These are phyloP conservation scores for Drosophila ezoana DNA, from an alignment of 2,888 invertebrate species.

Conservation along the genomic window DNA sequence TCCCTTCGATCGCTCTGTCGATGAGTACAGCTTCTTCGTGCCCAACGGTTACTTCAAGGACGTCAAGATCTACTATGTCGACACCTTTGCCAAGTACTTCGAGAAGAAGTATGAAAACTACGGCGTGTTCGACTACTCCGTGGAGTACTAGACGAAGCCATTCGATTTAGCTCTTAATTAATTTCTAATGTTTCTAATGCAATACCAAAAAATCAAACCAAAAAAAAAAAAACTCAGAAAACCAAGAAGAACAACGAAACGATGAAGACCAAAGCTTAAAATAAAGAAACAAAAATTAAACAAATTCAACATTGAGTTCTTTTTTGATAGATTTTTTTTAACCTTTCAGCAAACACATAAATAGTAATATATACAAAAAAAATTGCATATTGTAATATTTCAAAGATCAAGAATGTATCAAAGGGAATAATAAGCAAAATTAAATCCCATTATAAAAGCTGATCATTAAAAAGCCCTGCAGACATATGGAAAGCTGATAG, in stretches of 20 bases:
- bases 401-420: no score
- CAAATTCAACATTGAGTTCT: not conserved
- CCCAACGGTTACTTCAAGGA: conserved; percentile 90
- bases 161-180: conserved; percentile 46
- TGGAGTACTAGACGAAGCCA: conserved; percentile 52
- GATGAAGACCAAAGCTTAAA: conserved; percentile 27
- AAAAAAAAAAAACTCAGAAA: conserved; percentile 29
- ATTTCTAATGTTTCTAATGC: conserved; percentile 29
- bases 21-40: conserved; percentile 87
- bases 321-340: not conserved
- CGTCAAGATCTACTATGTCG: conserved; percentile 88
- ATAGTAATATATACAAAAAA: no score
- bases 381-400: no score
- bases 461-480: no score
- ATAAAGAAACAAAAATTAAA: conserved; percentile 27
- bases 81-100: conserved; percentile 82
- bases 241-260: conserved; percentile 15
- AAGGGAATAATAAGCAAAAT: no score
- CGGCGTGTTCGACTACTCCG: conserved; percentile 76
- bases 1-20: conserved; percentile 90
- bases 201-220: conserved; percentile 36
- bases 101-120: conserved; percentile 73
- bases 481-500: no score
- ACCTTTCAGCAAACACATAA: not conserved
- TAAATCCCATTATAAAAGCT: no score